phyloP scores from a whole-genome alignment of 2,888 invertebrate species.

The Pogonocherus hispidulus region DNA sequence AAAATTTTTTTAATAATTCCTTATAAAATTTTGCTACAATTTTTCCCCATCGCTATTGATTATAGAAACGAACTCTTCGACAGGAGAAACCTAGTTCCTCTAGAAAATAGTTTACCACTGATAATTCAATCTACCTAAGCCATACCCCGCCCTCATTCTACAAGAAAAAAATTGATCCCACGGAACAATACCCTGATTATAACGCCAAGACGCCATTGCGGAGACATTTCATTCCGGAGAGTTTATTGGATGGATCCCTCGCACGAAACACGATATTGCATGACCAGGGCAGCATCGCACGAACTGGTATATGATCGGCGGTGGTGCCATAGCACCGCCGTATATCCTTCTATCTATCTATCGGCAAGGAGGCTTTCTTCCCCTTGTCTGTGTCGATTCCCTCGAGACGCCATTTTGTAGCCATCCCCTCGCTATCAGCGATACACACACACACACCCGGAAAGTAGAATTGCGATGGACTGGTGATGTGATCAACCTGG shows the following conservation, averaged over 20 bases:
- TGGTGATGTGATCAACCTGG: slow-evolving; percentile 49
- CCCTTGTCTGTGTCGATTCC: slow-evolving; percentile 55
- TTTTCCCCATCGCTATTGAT: too few species aligned
- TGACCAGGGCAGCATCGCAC: slow-evolving; percentile 54
- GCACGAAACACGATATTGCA: slow-evolving; percentile 50
- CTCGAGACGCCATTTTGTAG: slow-evolving; percentile 57
- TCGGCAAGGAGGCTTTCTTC: slow-evolving; percentile 63
- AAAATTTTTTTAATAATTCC: too few species aligned
- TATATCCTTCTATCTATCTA: slow-evolving; percentile 62
- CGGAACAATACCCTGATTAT: neutral
- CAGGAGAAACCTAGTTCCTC: too few species aligned
- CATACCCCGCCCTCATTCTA: slow-evolving; percentile 7
- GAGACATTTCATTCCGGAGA: neutral
- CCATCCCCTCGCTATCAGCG: slow-evolving; percentile 61
- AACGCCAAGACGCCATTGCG: neutral
- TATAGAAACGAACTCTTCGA: too few species aligned
- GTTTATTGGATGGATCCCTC: slow-evolving; percentile 1
- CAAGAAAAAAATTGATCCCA: slow-evolving; percentile 31
- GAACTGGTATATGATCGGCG: slow-evolving; percentile 59
- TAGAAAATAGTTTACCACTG: too few species aligned
- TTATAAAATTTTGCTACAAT: too few species aligned
- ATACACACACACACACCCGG: slow-evolving; percentile 60
- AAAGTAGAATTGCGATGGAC: slow-evolving; percentile 64
- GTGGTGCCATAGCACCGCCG: slow-evolving; percentile 57
- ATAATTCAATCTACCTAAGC: too few species aligned